These are phyloP conservation scores for Latrodectus elegans DNA, from an alignment of 2,888 invertebrate species.

Conservation along the genomic window DNA sequence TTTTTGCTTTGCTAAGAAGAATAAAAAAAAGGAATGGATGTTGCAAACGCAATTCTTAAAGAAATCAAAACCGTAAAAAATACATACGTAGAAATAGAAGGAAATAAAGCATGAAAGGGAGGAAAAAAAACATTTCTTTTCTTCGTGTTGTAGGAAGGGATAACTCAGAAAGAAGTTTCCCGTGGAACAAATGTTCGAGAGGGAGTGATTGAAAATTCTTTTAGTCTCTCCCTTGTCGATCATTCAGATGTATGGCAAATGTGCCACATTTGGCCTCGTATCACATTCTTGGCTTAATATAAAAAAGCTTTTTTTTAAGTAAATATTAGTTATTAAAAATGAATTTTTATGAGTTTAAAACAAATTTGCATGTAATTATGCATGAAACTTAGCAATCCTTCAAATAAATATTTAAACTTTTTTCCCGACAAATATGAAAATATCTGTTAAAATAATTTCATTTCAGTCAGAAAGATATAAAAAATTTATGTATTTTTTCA, in stretches of 20 bases:
- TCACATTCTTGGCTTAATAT: too few relatives aligned
- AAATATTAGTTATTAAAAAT: too few relatives aligned
- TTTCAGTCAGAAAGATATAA: too few relatives aligned
- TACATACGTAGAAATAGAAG: neutral
- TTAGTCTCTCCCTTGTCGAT: slow-evolving; percentile 43
- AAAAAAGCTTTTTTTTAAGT: too few relatives aligned
- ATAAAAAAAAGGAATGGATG: neutral
- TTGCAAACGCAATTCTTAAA: slow-evolving; percentile 6
- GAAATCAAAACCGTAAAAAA: slow-evolving; percentile 10
- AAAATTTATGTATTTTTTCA: too few relatives aligned
- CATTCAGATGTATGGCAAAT: neutral
- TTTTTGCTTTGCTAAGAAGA: slow-evolving; percentile 10
- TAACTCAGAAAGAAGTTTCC: slow-evolving; percentile 23
- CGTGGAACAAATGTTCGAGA: slow-evolving; percentile 36
- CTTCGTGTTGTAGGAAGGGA: slow-evolving; percentile 26
- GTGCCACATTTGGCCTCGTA: too few relatives aligned
- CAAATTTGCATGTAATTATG: too few relatives aligned
- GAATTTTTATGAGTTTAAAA: too few relatives aligned
- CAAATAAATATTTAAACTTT: too few relatives aligned
- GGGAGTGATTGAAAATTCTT: slow-evolving; percentile 54
- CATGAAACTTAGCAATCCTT: too few relatives aligned
- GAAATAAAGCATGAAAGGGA: slow-evolving; percentile 4
- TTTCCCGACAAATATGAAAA: too few relatives aligned
- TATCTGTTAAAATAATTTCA: too few relatives aligned
- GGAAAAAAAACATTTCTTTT: slow-evolving; percentile 8